Base-by-base conservation (phyloP, 2,888 invertebrate genomes). In the Bhutanitis thaidina region DNA sequence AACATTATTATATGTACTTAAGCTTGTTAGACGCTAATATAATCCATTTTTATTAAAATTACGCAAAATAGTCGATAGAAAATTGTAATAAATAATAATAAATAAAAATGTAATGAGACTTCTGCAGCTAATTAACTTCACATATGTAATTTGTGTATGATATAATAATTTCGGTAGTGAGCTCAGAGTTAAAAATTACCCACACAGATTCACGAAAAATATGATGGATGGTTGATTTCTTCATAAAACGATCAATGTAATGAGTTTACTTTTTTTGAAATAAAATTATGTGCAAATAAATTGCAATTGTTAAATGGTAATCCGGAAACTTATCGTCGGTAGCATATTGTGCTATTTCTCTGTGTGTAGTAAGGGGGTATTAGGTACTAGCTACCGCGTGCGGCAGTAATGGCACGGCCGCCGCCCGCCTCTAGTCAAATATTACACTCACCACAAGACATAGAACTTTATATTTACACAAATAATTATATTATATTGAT, bases 381-480 rank as follows among this genome's bases (percentile, higher is more conserved):
- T 37, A 41, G 46, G 47, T 46, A 20, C 25, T 47, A 20, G 32
- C 36, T 43, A 38, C 47, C 47, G 43, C 43, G 61, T 55, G 61
- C 64, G 62, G 65, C 56, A 58, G 60, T 56, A 52, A 61, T 51
- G 64, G 64, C 63, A 65, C 71, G 65, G 60, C 63, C 80, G 74
- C 77, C 78, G 78, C 77, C 74, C 79, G 80, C 80, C 84, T 82
- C 89, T 90, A 90, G 90, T 90, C 89, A 90, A 90, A 90, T 90
- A 84, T 90, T 87, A 81, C 82, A 81, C 78, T 80, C 81, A 76
- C 75, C 74, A 78, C 81, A 80, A 80, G 72, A 90, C 83, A 89
- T 90, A 90, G 89, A 87, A 80, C 83, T 87, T 86, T 89, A 90
- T 90, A 91, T 90, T 90, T 90, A 90, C 86, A 90, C 85, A 89